Conservation (phyloP, 1,140 invertebrate genomes). For the Pseudobourletiella spinata region DNA sequence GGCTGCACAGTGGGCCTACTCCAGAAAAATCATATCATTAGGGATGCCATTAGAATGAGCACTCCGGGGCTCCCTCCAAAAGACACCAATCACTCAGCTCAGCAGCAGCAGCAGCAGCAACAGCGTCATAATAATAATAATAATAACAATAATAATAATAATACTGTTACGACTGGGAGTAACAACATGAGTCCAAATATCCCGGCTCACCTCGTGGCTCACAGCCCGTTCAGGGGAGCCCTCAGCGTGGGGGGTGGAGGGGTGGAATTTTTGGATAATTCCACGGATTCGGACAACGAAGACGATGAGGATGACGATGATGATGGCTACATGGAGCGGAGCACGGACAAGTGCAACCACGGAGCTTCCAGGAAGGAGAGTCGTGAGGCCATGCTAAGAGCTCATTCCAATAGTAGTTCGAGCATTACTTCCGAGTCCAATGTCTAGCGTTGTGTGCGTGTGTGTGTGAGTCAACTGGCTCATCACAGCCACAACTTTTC, state of each 20-base stretch:
- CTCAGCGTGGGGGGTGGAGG: background rate
- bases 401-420: conserved; percentile 6
- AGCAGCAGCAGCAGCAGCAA: too few species aligned
- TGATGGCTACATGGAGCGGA: background rate
- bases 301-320: conserved; percentile 4
- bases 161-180: background rate
- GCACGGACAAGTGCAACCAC: background rate
- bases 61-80: background rate
- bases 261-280: background rate
- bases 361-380: conserved; percentile 6
- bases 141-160: background rate
- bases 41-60: background rate
- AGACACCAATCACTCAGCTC: too few species aligned
- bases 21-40: background rate
- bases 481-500: too few species aligned
- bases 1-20: background rate
- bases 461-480: background rate
- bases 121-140: background rate
- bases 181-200: background rate
- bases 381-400: background rate
- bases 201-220: background rate
- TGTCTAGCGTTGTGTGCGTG: background rate
- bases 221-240: background rate
- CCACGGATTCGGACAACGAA: background rate
- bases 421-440: conserved; percentile 12